phyloP scores from a whole-genome alignment of 2,888 invertebrate genomes.

The Campoplex nolae region DNA sequence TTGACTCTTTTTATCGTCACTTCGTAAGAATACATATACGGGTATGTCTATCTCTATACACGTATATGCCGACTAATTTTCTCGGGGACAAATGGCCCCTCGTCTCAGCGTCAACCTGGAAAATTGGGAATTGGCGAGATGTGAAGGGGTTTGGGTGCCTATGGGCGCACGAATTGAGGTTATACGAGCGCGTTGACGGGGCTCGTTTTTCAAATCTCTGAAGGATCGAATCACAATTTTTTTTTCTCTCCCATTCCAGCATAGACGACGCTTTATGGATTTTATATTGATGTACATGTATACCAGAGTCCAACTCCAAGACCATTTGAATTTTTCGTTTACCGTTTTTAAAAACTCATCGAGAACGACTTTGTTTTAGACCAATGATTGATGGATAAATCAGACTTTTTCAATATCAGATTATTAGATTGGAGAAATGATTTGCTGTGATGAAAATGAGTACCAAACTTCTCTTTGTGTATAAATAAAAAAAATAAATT shows the following conservation, averaged over 20 bases:
- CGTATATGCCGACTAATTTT: constrained; percentile 56
- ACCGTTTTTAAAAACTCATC: background rate
- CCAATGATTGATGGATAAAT: background rate
- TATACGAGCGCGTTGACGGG: constrained; percentile 47
- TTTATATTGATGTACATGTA: constrained; percentile 6
- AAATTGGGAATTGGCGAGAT: constrained; percentile 63
- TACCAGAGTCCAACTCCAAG: background rate
- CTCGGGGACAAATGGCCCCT: constrained; percentile 65
- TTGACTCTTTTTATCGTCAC: constrained; percentile 59
- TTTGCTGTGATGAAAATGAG: background rate
- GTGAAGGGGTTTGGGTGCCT: constrained; percentile 16
- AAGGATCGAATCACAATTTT: constrained; percentile 32
- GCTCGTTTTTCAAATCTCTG: constrained; percentile 61
- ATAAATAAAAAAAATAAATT: too few relatives aligned
- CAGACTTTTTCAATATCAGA: background rate
- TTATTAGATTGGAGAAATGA: background rate
- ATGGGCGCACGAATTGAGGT: constrained; percentile 49
- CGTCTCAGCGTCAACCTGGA: constrained; percentile 63
- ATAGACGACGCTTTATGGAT: constrained; percentile 13
- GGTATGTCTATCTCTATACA: constrained; percentile 9
- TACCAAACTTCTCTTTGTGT: background rate
- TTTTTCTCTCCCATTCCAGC: constrained; percentile 8
- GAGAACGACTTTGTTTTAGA: background rate
- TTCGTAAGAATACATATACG: constrained; percentile 13
- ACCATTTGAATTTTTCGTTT: background rate